phyloP scores from a whole-genome alignment of 2,113 vertebrate species.

The Thunnus thynnus region DNA sequence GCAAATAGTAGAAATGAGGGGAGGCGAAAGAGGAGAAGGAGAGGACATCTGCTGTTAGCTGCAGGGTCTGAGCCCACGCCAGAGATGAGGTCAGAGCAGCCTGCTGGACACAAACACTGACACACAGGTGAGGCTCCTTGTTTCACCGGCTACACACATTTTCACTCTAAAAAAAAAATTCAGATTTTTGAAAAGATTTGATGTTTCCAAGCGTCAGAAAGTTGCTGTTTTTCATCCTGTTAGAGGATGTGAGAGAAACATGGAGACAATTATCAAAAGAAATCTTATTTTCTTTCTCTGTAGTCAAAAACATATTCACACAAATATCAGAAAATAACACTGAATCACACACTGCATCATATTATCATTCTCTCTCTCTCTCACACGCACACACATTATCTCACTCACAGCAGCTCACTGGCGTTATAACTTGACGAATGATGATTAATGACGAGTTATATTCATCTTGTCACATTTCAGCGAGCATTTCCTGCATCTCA shows the following conservation, averaged over 20 bases:
- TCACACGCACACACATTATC: not conserved
- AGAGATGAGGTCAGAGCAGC: conserved; percentile 60
- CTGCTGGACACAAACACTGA: conserved; percentile 38
- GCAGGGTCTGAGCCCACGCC: conserved; percentile 57
- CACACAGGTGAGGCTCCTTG: not conserved
- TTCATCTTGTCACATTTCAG: conserved; percentile 6
- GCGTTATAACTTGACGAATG: conserved; percentile 23
- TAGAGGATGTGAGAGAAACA: no score
- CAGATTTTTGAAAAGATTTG: not conserved
- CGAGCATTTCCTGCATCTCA: not conserved
- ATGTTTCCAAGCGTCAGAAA: not conserved
- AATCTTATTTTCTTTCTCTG: not conserved
- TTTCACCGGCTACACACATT: not conserved
- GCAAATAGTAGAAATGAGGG: not conserved
- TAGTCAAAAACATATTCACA: not conserved
- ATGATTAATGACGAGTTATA: conserved; percentile 46
- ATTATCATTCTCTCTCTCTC: no score
- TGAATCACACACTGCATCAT: not conserved
- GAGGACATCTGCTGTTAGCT: conserved; percentile 61
- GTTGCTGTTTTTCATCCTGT: not conserved
- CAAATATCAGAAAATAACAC: not conserved
- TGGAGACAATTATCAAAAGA: no score
- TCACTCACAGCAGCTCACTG: no score
- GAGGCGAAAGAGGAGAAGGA: conserved; percentile 12
- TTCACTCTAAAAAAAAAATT: not conserved